phyloP scores from a whole-genome alignment of 23 tunicate genomes.

The Corella eumyota region DNA sequence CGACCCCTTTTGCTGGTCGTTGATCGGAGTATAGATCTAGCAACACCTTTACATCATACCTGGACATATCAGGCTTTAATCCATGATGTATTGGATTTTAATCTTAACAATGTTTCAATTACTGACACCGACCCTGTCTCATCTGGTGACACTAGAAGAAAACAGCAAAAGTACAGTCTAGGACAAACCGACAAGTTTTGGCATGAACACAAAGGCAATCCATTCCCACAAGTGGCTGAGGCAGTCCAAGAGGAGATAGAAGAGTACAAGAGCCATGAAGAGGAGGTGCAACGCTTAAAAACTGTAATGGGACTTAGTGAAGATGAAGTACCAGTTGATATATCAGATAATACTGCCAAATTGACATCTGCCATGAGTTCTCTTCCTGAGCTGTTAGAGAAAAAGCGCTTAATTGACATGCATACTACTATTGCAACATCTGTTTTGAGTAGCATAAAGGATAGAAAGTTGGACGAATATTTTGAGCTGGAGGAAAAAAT shows the following conservation, averaged over 20 bases:
- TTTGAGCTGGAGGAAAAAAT: slow-evolving; percentile 92
- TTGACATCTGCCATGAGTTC: slow-evolving; percentile 81
- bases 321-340: slow-evolving; percentile 80
- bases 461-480: slow-evolving; percentile 84
- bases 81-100: slow-evolving; percentile 78
- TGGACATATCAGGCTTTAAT: slow-evolving; percentile 91
- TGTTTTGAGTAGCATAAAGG: slow-evolving; percentile 77
- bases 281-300: slow-evolving; percentile 79
- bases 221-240: slow-evolving; percentile 97
- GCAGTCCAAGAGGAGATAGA: slow-evolving; percentile 96
- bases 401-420: slow-evolving; percentile 88
- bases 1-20: slow-evolving; percentile 72
- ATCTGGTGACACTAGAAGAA: slow-evolving; percentile 31
- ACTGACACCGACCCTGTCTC: slow-evolving; percentile 48
- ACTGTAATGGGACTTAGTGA: slow-evolving; percentile 81
- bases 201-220: slow-evolving; percentile 72
- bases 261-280: slow-evolving; percentile 82
- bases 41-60: slow-evolving; percentile 93
- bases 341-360: slow-evolving; percentile 92
- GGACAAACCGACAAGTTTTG: slow-evolving; percentile 68
- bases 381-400: slow-evolving; percentile 81
- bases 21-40: slow-evolving; percentile 84
- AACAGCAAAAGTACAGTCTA: slow-evolving; percentile 54
- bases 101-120: slow-evolving; percentile 66
- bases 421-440: slow-evolving; percentile 96